Evolutionary conservation across 2,888 invertebrate genomes (phyloP).

Genomic region (Anoplius nigerrimus): DNA sequence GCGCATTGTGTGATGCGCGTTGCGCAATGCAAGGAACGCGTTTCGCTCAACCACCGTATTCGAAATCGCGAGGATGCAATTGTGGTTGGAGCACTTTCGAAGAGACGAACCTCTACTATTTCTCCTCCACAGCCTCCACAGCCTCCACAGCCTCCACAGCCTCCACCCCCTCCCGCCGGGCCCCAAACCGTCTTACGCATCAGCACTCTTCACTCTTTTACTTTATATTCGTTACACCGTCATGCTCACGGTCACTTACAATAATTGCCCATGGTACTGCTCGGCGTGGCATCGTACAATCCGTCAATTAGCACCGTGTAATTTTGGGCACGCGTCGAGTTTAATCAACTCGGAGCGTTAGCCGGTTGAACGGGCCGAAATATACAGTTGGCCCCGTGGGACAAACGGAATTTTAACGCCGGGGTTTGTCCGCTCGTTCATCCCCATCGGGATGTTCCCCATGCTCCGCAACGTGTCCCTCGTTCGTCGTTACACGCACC

Average conservation of each 20-base stretch:
- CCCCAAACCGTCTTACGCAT: too few species aligned
- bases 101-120: not conserved
- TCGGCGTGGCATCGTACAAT: conserved; percentile 44
- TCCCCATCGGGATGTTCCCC: too few species aligned
- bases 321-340: conserved; percentile 51
- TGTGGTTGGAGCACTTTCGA: conserved; percentile 4
- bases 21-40: too few species aligned
- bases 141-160: conserved; percentile 22
- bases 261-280: conserved; percentile 57
- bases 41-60: too few species aligned
- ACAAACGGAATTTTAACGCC: conserved; percentile 46
- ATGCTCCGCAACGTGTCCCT: not conserved
- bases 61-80: conserved; percentile 6
- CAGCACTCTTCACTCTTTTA: too few species aligned
- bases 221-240: too few species aligned
- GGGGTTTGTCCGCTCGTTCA: conserved; percentile 18
- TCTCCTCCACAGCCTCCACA: not conserved
- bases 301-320: conserved; percentile 56
- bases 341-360: conserved; percentile 55
- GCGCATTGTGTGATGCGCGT: too few species aligned
- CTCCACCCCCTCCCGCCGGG: conserved; percentile 30
- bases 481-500: conserved; percentile 16
- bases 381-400: conserved; percentile 19
- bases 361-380: conserved; percentile 36
- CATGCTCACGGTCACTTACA: too few species aligned